phyloP scores from a whole-genome alignment of 92 coral and sea anemone genomes.

The Paramuricea clavata region DNA sequence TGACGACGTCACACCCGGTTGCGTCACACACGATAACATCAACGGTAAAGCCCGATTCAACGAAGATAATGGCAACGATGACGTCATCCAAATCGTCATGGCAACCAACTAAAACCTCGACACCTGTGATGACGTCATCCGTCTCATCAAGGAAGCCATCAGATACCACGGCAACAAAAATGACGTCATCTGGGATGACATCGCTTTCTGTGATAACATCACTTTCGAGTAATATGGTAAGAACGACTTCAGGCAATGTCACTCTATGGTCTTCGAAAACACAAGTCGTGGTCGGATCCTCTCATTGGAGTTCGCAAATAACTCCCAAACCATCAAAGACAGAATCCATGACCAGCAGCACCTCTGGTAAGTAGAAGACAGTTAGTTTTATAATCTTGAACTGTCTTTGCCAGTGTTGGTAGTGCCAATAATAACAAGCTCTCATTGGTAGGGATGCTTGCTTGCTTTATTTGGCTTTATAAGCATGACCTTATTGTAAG shows the following conservation, averaged over 20 bases:
- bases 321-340: too few relatives aligned
- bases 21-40: neutral
- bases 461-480: too few relatives aligned
- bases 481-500: too few relatives aligned
- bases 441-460: too few relatives aligned
- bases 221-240: too few relatives aligned
- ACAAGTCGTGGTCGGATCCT: neutral
- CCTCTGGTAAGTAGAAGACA: slow-evolving; percentile 1
- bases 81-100: neutral
- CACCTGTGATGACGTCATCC: neutral
- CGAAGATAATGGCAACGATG: neutral
- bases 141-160: neutral
- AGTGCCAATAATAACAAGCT: too few relatives aligned
- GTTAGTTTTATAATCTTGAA: too few relatives aligned
- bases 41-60: neutral
- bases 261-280: neutral
- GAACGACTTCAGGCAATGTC: too few relatives aligned
- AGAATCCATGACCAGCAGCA: too few relatives aligned
- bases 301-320: too few relatives aligned
- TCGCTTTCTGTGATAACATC: too few relatives aligned
- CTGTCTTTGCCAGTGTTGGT: too few relatives aligned
- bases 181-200: neutral
- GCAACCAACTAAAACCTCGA: neutral
- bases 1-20: neutral
- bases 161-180: neutral